Percentiles rank a stretch among this genome's conserved stretches.
Conservation (phyloP, 2,113 vertebrate species). For the Ophthalmolycus amberensis region DNA sequence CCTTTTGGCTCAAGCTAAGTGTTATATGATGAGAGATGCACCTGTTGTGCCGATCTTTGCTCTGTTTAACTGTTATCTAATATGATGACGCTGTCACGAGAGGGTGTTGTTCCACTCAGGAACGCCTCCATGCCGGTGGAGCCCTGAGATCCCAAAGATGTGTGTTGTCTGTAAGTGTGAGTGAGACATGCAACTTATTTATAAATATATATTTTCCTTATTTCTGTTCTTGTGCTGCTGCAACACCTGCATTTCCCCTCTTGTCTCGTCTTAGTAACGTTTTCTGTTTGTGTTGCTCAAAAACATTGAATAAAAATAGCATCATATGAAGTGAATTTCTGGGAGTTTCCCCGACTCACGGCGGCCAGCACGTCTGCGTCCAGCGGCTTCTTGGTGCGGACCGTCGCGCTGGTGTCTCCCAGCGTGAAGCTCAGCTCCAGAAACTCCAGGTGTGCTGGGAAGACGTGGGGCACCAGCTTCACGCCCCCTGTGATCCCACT, state of each 20-base stretch:
- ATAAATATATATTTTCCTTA: neutral
- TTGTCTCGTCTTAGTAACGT: neutral
- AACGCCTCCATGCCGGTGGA: no score
- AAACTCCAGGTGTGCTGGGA: conserved; percentile 1
- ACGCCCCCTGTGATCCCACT: conserved; percentile 37
- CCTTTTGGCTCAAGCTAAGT: no score
- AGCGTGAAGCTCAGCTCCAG: conserved; percentile 52
- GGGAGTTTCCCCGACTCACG: conserved; percentile 21
- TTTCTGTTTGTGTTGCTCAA: neutral
- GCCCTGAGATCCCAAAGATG: no score
- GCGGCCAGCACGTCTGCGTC: conserved; percentile 47
- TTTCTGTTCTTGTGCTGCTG: neutral
- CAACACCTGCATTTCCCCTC: neutral
- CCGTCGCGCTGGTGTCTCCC: conserved; percentile 33
- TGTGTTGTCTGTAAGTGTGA: no score
- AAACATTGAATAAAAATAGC: neutral
- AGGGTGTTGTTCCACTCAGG: no score
- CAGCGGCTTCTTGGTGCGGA: conserved; percentile 68
- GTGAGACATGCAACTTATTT: no score
- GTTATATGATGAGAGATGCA: no score
- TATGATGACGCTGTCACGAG: no score
- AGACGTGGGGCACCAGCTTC: neutral
- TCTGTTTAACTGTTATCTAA: no score
- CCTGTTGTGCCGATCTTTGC: no score
- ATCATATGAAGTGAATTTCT: neutral